These are phyloP conservation scores for Corythoichthys haematopterus DNA, from an alignment of 2,113 vertebrate genomes.

Conservation along the genomic window DNA sequence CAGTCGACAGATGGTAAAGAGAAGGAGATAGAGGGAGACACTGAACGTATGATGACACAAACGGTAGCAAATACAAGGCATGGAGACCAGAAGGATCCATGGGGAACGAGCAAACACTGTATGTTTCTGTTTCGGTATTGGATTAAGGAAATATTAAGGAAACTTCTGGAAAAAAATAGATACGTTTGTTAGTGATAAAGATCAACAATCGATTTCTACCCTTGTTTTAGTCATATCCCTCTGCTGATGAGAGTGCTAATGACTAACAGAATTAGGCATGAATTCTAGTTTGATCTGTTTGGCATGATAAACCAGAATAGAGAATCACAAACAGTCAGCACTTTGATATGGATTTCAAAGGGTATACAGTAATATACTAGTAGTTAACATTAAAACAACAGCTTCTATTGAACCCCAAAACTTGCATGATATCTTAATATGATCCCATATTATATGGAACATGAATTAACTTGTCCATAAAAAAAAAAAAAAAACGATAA, in stretches of 20 bases:
- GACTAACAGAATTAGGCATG: slow-evolving; percentile 48
- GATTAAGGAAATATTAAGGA: not conserved
- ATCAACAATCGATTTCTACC: slow-evolving; percentile 9
- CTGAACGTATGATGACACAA: slow-evolving; percentile 42
- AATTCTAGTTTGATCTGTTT: slow-evolving; percentile 40
- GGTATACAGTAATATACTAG: slow-evolving; percentile 43
- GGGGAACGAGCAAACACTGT: slow-evolving; percentile 37
- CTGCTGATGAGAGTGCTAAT: slow-evolving; percentile 28
- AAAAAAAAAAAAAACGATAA: too few species aligned
- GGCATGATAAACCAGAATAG: slow-evolving; percentile 42
- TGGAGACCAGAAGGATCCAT: slow-evolving; percentile 20
- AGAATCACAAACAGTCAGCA: slow-evolving; percentile 47
- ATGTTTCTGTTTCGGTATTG: slow-evolving; percentile 9
- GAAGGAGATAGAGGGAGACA: slow-evolving; percentile 36
- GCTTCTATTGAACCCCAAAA: slow-evolving; percentile 13
- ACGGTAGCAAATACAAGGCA: slow-evolving; percentile 39
- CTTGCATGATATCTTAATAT: not conserved
- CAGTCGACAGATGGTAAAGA: slow-evolving; percentile 40
- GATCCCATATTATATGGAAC: not conserved
- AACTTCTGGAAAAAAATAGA: not conserved
- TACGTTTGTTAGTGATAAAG: too few species aligned
- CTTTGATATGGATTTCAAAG: slow-evolving; percentile 55
- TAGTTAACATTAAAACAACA: slow-evolving; percentile 1
- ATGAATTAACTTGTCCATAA: too few species aligned
- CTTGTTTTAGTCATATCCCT: slow-evolving; percentile 19